These are phyloP conservation scores for Cyphomyrus plagiostoma DNA, from an alignment of 2,113 vertebrate species.

Conservation along the genomic window DNA sequence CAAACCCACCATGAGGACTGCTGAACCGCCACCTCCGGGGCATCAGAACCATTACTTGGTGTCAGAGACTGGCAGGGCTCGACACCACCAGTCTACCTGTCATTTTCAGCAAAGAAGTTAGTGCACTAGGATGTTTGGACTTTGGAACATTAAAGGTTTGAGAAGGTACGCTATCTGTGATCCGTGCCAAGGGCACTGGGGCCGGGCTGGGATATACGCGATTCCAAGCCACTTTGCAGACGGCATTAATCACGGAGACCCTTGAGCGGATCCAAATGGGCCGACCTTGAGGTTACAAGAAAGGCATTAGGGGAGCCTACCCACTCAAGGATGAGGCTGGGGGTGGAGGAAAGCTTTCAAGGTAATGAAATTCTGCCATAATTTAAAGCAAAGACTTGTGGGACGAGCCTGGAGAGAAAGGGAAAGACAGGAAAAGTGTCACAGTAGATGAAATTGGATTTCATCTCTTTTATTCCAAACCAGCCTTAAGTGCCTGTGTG, in stretches of 20 bases:
- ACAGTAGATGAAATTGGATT: slow-evolving; percentile 69
- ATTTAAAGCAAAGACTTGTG: slow-evolving; percentile 70
- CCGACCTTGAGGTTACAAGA: slow-evolving; percentile 73
- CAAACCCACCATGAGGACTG: not conserved
- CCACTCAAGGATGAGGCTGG: slow-evolving; percentile 58
- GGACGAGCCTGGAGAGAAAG: slow-evolving; percentile 54
- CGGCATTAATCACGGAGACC: slow-evolving; percentile 71
- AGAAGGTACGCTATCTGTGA: slow-evolving; percentile 53
- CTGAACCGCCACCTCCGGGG: not conserved
- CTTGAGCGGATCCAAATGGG: slow-evolving; percentile 62
- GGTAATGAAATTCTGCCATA: slow-evolving; percentile 76
- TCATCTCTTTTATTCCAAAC: slow-evolving; percentile 65
- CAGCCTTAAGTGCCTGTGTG: slow-evolving; percentile 64
- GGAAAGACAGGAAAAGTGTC: slow-evolving; percentile 35
- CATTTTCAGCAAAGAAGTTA: not conserved
- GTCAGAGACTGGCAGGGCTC: not conserved
- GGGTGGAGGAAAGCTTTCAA: slow-evolving; percentile 67
- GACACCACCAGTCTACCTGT: not conserved
- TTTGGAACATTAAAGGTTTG: slow-evolving; percentile 33
- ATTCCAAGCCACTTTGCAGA: slow-evolving; percentile 65
- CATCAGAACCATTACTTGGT: not conserved
- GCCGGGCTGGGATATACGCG: slow-evolving; percentile 43
- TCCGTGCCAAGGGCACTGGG: slow-evolving; percentile 56
- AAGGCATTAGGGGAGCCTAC: slow-evolving; percentile 68
- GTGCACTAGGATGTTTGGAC: not conserved